These are phyloP conservation scores for Tautogolabrus adspersus DNA, from an alignment of 2,113 vertebrate genomes.

Conservation along the genomic window DNA sequence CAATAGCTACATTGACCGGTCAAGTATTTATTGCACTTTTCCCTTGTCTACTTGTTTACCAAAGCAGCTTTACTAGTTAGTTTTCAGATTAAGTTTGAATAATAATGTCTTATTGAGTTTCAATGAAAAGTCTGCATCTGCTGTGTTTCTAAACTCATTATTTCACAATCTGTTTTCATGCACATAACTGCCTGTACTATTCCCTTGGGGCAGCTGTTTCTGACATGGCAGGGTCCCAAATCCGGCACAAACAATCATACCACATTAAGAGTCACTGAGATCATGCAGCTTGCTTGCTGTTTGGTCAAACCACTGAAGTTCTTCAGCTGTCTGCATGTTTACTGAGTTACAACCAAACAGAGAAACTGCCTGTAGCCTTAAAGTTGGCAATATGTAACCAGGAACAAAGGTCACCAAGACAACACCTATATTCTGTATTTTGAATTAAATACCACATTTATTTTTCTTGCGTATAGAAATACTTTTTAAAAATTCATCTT, in stretches of 20 bases:
- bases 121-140: too few relatives aligned
- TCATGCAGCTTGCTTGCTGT: not conserved
- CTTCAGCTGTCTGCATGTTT: not conserved
- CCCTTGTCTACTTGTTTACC: too few relatives aligned
- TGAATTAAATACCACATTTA: too few relatives aligned
- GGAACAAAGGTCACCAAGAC: too few relatives aligned
- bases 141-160: not conserved
- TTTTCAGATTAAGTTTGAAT: too few relatives aligned
- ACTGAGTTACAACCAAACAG: not conserved
- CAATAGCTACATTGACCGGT: too few relatives aligned
- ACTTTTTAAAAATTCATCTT: too few relatives aligned
- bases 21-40: too few relatives aligned
- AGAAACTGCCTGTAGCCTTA: not conserved
- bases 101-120: too few relatives aligned
- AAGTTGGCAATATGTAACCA: not conserved
- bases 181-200: not conserved
- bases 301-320: not conserved
- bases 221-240: not conserved
- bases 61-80: too few relatives aligned
- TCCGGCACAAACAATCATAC: slow-evolving; percentile 13
- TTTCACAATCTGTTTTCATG: slow-evolving; percentile 3
- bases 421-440: too few relatives aligned
- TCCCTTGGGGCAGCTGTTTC: not conserved
- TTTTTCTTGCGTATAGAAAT: too few relatives aligned
- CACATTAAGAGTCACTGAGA: slow-evolving; percentile 3